phyloP scores from a whole-genome alignment of 1,140 invertebrate genomes.

The Drosophila parvula region DNA sequence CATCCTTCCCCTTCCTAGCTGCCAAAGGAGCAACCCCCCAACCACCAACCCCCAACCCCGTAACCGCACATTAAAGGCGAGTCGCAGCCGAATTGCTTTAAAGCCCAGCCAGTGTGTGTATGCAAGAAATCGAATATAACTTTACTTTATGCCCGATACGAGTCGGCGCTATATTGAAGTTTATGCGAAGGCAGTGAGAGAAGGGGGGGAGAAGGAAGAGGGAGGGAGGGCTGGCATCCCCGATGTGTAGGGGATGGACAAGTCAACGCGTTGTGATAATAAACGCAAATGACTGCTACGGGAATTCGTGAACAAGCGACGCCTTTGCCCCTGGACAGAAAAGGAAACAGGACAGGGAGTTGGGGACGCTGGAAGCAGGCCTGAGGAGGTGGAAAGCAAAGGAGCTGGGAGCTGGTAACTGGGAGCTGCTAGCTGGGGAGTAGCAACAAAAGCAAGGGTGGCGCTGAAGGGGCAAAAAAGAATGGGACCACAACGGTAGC shows the following conservation, averaged over 20 bases:
- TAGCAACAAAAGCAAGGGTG: constrained; percentile 23
- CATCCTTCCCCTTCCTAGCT: neutral
- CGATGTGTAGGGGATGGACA: constrained; percentile 1
- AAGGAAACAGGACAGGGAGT: constrained; percentile 15
- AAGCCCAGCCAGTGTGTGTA: constrained; percentile 30
- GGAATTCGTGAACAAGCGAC: constrained; percentile 66
- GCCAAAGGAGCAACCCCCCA: neutral
- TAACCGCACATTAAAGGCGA: constrained; percentile 55
- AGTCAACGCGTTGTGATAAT: constrained; percentile 72
- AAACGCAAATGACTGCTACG: constrained; percentile 78
- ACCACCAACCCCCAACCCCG: neutral
- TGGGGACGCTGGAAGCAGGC: neutral
- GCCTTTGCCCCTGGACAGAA: constrained; percentile 40
- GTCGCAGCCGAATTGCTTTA: constrained; percentile 56
- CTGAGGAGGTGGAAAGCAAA: neutral
- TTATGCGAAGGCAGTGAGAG: constrained; percentile 35
- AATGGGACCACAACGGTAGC: constrained; percentile 25
- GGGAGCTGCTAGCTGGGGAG: constrained; percentile 1
- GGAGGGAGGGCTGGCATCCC: neutral
- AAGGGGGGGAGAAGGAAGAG: neutral
- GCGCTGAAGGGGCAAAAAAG: constrained; percentile 1
- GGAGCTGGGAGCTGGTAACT: neutral
- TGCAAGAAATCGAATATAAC: constrained; percentile 70
- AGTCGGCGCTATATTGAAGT: constrained; percentile 43
- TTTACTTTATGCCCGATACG: constrained; percentile 51